These are phyloP conservation scores for Cyclopterus lumpus DNA, from an alignment of 2,797 vertebrate species.

Conservation along the genomic window DNA sequence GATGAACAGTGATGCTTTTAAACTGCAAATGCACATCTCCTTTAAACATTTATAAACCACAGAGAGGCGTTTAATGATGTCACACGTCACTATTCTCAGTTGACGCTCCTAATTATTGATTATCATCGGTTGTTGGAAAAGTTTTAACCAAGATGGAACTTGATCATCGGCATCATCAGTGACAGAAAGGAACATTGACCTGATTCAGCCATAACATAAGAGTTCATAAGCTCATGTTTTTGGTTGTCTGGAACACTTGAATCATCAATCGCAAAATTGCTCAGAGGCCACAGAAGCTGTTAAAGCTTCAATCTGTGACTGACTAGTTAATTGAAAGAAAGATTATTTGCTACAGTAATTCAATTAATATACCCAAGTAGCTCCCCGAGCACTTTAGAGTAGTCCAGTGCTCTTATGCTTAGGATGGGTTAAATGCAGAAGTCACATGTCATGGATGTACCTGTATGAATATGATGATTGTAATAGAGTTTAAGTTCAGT, in stretches of 20 bases:
- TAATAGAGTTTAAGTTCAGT: not conserved
- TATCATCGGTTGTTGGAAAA: not conserved
- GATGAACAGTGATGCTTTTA: not conserved
- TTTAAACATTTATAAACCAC: not conserved
- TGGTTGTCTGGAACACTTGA: not conserved
- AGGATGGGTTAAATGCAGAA: not conserved
- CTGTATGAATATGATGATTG: not conserved
- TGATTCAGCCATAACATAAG: not conserved
- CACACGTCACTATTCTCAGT: not conserved
- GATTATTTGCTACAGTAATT: conserved; percentile 7
- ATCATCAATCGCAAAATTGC: not conserved
- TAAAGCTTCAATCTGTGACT: not conserved
- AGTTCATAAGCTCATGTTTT: not conserved
- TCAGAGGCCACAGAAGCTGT: not conserved
- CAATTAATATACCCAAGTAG: not conserved
- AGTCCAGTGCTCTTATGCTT: not conserved
- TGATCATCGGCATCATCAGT: not conserved
- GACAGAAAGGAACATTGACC: not conserved
- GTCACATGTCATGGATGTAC: not conserved
- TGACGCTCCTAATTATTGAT: not conserved
- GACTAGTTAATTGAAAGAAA: not conserved
- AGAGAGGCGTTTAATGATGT: not conserved
- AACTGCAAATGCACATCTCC: not conserved
- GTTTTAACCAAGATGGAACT: not conserved
- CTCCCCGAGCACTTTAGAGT: not conserved